Percentiles rank a stretch among this genome's conserved stretches.
Evolutionary conservation across 2,113 vertebrate genomes (phyloP).

Genomic region (Glaucomys volans): DNA sequence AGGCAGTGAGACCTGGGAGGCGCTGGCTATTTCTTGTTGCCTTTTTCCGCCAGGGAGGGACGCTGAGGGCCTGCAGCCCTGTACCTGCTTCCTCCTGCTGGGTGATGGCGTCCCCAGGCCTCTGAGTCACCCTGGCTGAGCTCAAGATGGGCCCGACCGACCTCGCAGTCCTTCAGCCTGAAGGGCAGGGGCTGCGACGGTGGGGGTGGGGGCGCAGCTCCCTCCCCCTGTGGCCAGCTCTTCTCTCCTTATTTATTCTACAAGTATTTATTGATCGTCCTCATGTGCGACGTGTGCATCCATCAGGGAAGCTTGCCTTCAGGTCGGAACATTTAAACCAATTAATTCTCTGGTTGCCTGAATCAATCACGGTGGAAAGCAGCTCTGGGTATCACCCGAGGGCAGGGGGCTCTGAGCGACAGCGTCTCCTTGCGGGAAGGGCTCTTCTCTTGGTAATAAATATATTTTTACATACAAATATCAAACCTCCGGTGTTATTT

Average conservation of each 20-base stretch:
- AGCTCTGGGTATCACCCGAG: accelerated
- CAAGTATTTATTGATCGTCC: not conserved
- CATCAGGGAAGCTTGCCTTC: not conserved
- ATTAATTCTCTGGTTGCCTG: not conserved
- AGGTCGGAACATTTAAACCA: not conserved
- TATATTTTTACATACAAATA: not conserved
- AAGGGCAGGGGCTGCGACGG: accelerated
- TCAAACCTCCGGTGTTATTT: not conserved
- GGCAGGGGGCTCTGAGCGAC: accelerated
- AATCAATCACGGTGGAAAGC: not conserved
- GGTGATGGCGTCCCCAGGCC: not conserved
- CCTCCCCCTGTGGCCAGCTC: not conserved
- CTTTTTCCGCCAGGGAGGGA: not conserved
- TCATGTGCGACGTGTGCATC: accelerated
- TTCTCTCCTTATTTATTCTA: not conserved
- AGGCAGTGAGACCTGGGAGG: not conserved
- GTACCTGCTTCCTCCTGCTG: not conserved
- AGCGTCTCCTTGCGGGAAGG: accelerated
- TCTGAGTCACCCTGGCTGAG: not conserved
- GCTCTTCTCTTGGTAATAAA: not conserved
- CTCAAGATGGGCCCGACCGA: too few relatives aligned
- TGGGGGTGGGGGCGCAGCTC: accelerated
- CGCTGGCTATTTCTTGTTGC: accelerated
- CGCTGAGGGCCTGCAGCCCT: not conserved
- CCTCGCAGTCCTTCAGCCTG: not conserved